Evolutionary conservation across 2,797 vertebrate genomes (phyloP), one percentile per base, ranked within the genome.

Genomic region (Valencia hispanica): DNA sequence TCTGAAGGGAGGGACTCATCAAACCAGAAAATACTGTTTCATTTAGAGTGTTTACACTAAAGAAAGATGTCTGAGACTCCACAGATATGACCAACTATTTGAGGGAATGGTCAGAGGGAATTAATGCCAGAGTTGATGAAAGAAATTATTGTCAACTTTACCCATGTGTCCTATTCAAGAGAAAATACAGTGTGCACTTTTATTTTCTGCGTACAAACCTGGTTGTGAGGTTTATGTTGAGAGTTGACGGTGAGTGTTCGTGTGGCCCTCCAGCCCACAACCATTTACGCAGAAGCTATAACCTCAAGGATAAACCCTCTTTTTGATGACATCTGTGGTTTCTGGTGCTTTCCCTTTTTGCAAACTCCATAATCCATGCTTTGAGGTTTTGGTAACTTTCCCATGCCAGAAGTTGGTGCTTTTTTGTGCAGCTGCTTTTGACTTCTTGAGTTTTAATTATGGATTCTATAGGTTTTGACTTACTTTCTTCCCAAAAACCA

Each of bases 271-370:
- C 81, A 72, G 83, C 88, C 86, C 82, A 84, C 79, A 47, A 77
- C 80, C 87, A 78, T 84, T 87, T 90, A 89, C 85, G 82, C 82
- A 92, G 70, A 86, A 84, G 79, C 84, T 72, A 71, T 65, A 88
- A 93, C 88, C 91, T 90, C 89, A 92, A 82, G 87, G 86, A 88
- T 88, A 90, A 93, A 87, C 88, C 80, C 79, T 87, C 72, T 87
- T 80, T 89, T 91, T 92, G 87, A 91, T 79, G 79, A 92, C 88
- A 87, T 93, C 74, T 86, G 89, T 34, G 92, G 89, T 91, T 90
- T 88, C 66, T 86, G 74, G 84, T 91, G 73, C 82, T 92, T 92
- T 93, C 89, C 86, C 80, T 90, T 90, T 93, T 89, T 86, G 79
- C 79, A 93, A 88, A 91, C 84, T 69, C 79, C 84, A 83, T 86